Percentiles rank a stretch among this genome's conserved stretches.
Evolutionary conservation across 2,797 vertebrate genomes (phyloP).

Genomic region (Poeciliopsis presidionis): DNA sequence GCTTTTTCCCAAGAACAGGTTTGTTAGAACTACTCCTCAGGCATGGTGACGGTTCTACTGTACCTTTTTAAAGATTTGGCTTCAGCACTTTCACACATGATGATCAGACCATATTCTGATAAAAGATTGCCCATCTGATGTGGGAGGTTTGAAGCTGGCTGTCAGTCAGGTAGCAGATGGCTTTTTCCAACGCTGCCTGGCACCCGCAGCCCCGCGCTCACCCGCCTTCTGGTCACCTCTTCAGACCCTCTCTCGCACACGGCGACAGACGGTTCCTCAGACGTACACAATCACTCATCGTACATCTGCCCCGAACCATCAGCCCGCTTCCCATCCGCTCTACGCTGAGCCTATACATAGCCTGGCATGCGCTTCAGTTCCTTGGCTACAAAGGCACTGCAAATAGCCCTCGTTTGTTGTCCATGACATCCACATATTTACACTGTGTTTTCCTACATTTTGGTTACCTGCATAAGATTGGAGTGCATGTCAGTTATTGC

Average conservation of each 20-base stretch:
- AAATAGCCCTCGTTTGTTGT: slow-evolving; percentile 67
- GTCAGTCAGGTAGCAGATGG: slow-evolving; percentile 61
- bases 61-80: not conserved
- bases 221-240: slow-evolving; percentile 49
- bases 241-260: slow-evolving; percentile 36
- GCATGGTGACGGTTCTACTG: not conserved
- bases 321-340: slow-evolving; percentile 57
- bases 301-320: slow-evolving; percentile 74
- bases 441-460: slow-evolving; percentile 23
- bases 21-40: not conserved
- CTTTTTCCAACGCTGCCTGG: slow-evolving; percentile 30
- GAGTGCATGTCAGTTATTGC: slow-evolving; percentile 6
- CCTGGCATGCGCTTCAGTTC: slow-evolving; percentile 42
- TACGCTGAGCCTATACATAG: slow-evolving; percentile 70
- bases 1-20: not conserved
- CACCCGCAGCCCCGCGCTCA: slow-evolving; percentile 34
- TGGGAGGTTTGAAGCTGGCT: slow-evolving; percentile 49
- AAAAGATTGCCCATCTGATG: slow-evolving; percentile 6
- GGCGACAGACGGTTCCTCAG: slow-evolving; percentile 61
- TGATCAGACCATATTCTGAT: not conserved
- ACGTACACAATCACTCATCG: slow-evolving; percentile 59
- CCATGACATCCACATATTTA: slow-evolving; percentile 57
- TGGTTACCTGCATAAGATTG: not conserved
- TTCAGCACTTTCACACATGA: not conserved
- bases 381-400: slow-evolving; percentile 60